These are phyloP conservation scores for Suncus etruscus DNA, from an alignment of 2,113 vertebrate species.

Conservation along the genomic window DNA sequence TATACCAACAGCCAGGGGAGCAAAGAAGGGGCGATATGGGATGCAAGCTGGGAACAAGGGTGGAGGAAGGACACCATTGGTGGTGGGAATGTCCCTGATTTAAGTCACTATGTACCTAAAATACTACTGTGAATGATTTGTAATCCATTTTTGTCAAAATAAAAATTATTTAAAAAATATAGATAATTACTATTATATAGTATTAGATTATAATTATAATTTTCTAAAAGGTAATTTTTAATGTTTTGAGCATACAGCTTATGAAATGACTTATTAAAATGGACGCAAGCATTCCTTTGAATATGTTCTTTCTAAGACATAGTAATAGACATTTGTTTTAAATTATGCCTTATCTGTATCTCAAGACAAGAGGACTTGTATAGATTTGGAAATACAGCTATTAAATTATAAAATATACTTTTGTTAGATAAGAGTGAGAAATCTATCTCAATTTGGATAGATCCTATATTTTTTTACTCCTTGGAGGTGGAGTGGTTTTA, in stretches of 20 bases:
- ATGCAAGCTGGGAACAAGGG: too few relatives aligned
- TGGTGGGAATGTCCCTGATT: too few relatives aligned
- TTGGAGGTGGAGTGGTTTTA: constrained; percentile 6
- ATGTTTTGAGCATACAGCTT: background rate
- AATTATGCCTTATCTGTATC: background rate
- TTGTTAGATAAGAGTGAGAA: background rate
- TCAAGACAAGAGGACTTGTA: background rate
- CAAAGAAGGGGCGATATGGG: too few relatives aligned
- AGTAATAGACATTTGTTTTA: background rate
- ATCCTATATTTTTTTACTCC: background rate
- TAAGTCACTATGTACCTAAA: too few relatives aligned
- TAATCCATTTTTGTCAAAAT: too few relatives aligned
- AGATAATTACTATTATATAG: background rate
- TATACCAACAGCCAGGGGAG: too few relatives aligned
- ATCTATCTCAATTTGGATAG: background rate
- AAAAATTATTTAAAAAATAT: too few relatives aligned
- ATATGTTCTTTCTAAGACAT: background rate
- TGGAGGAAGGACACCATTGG: too few relatives aligned
- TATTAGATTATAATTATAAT: background rate
- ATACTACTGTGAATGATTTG: too few relatives aligned
- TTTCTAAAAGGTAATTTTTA: constrained; percentile 46
- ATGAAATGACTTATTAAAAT: constrained; percentile 32
- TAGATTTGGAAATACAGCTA: constrained; percentile 28
- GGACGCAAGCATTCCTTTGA: background rate
- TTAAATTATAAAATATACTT: constrained; percentile 21